Evolutionary conservation across 2,797 vertebrate species (phyloP).

Genomic region (Crocidura indochinensis): DNA sequence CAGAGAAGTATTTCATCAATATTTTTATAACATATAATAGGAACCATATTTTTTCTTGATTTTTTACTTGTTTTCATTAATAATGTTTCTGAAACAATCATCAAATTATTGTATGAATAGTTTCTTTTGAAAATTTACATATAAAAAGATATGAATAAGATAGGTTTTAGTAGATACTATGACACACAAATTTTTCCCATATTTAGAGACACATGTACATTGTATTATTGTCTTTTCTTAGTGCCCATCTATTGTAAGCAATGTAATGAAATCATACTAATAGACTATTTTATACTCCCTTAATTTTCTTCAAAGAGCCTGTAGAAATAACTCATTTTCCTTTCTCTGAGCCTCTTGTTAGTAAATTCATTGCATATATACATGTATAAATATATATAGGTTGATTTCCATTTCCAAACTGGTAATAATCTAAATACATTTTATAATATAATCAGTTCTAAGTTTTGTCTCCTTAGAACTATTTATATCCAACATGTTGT

Average conservation of each 20-base stretch:
- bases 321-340: conserved; percentile 32
- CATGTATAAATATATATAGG: background rate
- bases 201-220: background rate
- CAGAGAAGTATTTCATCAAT: background rate
- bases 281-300: conserved; percentile 4
- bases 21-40: background rate
- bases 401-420: background rate
- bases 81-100: background rate
- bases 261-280: conserved; percentile 32
- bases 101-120: background rate
- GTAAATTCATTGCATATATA: background rate
- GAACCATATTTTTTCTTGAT: background rate
- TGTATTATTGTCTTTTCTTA: background rate
- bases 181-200: background rate
- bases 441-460: background rate
- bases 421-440: background rate
- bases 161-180: background rate
- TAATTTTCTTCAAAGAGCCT: conserved; percentile 58
- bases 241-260: conserved; percentile 1
- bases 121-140: conserved; percentile 27
- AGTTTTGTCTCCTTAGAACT: background rate
- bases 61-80: background rate
- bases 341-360: conserved; percentile 30
- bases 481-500: background rate
- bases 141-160: background rate